These are phyloP conservation scores for Drosophila asahinai DNA, from an alignment of 1,140 invertebrate species.

Conservation along the genomic window DNA sequence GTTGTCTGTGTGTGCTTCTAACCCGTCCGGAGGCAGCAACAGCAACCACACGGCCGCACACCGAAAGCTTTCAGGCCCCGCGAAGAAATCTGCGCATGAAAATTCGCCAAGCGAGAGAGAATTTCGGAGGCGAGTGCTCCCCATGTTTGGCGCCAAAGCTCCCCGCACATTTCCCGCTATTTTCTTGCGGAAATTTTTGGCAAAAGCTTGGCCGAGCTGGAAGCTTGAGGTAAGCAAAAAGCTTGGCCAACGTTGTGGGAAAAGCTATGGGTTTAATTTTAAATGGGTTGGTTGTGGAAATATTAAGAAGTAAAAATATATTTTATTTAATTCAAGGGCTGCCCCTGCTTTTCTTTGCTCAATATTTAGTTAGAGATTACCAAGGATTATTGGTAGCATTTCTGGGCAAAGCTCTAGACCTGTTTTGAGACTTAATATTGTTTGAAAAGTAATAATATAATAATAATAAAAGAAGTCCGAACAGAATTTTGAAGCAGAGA, in stretches of 20 bases:
- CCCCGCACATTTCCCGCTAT: constrained; percentile 40
- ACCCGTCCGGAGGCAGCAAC: constrained; percentile 50
- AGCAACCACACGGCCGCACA: constrained; percentile 17
- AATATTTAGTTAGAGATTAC: not conserved
- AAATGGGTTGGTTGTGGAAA: no score
- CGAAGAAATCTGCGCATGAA: constrained; percentile 61
- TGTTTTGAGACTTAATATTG: no score
- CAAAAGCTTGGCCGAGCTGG: constrained; percentile 18
- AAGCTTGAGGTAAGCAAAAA: constrained; percentile 26
- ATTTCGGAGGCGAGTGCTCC: constrained; percentile 5
- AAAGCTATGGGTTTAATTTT: constrained; percentile 11
- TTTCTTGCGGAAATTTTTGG: constrained; percentile 20
- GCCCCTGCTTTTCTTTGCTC: no score
- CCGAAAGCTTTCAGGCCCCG: constrained; percentile 41
- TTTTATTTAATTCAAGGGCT: not conserved
- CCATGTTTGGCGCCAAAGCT: constrained; percentile 17
- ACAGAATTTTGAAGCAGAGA: no score
- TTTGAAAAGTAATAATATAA: no score
- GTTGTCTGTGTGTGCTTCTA: constrained; percentile 16
- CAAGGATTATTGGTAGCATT: no score
- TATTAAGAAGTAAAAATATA: not conserved
- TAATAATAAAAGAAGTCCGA: no score
- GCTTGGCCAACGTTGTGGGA: constrained; percentile 1
- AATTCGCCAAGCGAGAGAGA: constrained; percentile 37
- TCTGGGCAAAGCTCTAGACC: no score